Evolutionary conservation across 2,888 invertebrate species (phyloP).

Genomic region (Theodoxus fluviatilis): DNA sequence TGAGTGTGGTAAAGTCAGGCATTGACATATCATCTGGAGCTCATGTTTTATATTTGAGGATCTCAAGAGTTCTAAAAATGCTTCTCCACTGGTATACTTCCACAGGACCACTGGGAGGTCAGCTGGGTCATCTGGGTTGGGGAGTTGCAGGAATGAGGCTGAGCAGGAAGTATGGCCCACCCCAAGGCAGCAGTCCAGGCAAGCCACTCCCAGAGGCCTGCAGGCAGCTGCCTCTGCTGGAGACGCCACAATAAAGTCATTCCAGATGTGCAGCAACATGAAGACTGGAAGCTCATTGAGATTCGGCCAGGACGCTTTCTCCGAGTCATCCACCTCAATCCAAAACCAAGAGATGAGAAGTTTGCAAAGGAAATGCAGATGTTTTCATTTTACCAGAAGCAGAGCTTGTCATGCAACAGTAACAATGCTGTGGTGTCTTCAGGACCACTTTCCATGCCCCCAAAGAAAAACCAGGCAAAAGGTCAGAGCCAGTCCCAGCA

Average conservation of each 20-base stretch:
- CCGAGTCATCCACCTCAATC: constrained; percentile 49
- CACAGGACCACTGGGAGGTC: no score
- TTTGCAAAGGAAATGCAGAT: constrained; percentile 50
- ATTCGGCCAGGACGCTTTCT: constrained; percentile 44
- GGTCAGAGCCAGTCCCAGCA: neutral
- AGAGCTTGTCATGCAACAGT: constrained; percentile 32
- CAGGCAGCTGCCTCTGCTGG: neutral
- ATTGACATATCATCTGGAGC: no score
- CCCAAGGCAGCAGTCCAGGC: no score
- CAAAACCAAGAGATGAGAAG: constrained; percentile 44
- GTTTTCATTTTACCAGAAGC: constrained; percentile 37
- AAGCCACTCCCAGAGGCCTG: no score
- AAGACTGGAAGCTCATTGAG: constrained; percentile 38
- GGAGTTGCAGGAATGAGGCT: no score
- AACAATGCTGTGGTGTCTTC: constrained; percentile 24
- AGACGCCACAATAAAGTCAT: constrained; percentile 31
- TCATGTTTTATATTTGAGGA: no score
- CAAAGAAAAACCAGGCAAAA: neutral
- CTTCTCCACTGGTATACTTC: no score
- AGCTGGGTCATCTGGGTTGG: no score
- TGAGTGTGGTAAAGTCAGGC: no score
- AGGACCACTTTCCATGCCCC: constrained; percentile 30
- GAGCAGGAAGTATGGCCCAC: no score
- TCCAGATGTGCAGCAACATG: constrained; percentile 35
- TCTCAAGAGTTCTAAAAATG: no score